Evolutionary conservation across 1,140 invertebrate genomes (phyloP).

Genomic region (Drosophila asahinai): DNA sequence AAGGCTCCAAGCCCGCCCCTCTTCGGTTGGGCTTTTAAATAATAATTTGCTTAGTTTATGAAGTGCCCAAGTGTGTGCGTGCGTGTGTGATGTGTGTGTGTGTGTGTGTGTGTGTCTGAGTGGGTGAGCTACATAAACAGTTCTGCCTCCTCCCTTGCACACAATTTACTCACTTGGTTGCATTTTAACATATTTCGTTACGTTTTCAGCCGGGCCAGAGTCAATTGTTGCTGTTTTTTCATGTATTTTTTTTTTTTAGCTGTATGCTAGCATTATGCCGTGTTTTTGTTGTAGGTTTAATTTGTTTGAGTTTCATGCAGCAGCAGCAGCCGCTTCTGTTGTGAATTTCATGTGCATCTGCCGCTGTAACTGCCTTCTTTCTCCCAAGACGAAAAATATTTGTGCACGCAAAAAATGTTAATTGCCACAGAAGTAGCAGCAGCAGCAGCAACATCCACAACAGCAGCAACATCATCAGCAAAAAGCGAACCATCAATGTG

Average conservation of each 20-base stretch:
- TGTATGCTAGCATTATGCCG: slow-evolving; percentile 15
- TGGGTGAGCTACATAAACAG: slow-evolving; percentile 72
- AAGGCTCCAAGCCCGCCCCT: slow-evolving; percentile 24
- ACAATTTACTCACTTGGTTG: slow-evolving; percentile 82
- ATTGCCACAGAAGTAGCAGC: slow-evolving; percentile 58
- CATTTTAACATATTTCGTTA: slow-evolving; percentile 83
- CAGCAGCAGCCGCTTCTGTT: slow-evolving; percentile 58
- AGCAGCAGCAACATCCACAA: slow-evolving; percentile 7
- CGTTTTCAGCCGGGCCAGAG: slow-evolving; percentile 62
- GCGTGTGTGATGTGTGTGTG: not conserved
- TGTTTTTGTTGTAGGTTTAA: slow-evolving; percentile 67
- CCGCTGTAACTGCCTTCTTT: slow-evolving; percentile 56
- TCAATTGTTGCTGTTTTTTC: slow-evolving; percentile 79
- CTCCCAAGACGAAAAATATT: slow-evolving; percentile 78
- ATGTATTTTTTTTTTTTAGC: slow-evolving; percentile 52
- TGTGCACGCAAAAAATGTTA: slow-evolving; percentile 84
- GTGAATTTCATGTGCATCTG: slow-evolving; percentile 75
- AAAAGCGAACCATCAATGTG: slow-evolving; percentile 80
- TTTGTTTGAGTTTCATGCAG: slow-evolving; percentile 76
- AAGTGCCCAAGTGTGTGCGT: slow-evolving; percentile 49
- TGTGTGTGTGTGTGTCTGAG: slow-evolving; percentile 25
- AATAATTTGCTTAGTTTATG: slow-evolving; percentile 84
- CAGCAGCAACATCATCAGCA: slow-evolving; percentile 53
- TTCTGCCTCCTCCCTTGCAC: slow-evolving; percentile 51
- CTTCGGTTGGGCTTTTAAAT: slow-evolving; percentile 73